Conservation (phyloP, 2,113 vertebrate genomes). For the Pteruthius melanotis region DNA sequence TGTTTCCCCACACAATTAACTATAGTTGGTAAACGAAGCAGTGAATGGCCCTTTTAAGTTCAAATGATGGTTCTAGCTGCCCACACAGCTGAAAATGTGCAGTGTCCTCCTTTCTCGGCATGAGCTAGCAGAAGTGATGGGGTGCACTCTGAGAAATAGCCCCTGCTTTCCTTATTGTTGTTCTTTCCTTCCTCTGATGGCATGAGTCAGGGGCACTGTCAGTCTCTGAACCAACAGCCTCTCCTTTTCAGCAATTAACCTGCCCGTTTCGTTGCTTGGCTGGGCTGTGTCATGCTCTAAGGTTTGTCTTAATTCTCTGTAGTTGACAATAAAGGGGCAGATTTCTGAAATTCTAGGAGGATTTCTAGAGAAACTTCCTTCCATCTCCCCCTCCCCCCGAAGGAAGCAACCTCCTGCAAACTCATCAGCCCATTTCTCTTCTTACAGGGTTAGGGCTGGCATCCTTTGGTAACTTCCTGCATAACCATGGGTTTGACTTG, state of each 20-base stretch:
- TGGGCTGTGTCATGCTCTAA: not conserved
- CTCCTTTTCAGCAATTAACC: not conserved
- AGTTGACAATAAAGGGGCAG: not conserved
- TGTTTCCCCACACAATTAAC: not conserved
- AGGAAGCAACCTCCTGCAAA: not conserved
- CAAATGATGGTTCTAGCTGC: not conserved
- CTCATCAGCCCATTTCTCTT: not conserved
- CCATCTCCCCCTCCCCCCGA: not conserved
- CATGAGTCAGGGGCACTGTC: not conserved
- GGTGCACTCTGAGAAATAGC: not conserved
- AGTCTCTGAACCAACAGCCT: not conserved
- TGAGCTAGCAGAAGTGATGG: not conserved
- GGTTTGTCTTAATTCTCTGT: not conserved
- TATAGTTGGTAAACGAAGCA: not conserved
- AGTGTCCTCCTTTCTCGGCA: not conserved
- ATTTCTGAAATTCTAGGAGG: not conserved
- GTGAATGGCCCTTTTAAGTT: not conserved
- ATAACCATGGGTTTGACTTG: constrained; percentile 17
- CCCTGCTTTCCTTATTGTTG: not conserved
- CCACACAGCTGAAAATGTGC: not conserved
- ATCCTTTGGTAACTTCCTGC: not conserved
- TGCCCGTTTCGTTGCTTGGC: not conserved
- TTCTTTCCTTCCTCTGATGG: constrained; percentile 31
- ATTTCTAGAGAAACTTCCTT: not conserved
- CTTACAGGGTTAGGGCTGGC: not conserved